Percentiles rank a stretch among this genome's conserved stretches.
Conservation (phyloP, 2,888 invertebrate species). For the Drosophila nigricruria region DNA sequence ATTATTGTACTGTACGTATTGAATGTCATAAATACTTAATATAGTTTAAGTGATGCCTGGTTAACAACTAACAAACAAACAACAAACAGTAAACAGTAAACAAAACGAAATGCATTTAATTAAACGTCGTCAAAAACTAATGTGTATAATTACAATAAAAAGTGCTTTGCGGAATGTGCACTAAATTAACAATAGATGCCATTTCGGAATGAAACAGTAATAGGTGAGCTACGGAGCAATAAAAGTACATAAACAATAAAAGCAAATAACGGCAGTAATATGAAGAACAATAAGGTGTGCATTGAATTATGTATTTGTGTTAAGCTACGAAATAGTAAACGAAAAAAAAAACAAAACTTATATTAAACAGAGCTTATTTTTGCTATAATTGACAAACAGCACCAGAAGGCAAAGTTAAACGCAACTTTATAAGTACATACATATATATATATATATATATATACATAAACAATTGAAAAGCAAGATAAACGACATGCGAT, state of each 20-base stretch:
- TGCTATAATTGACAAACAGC: conserved; percentile 59
- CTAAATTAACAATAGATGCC: conserved; percentile 47
- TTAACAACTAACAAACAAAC: conserved; percentile 3
- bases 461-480: conserved; percentile 11
- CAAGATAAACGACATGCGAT: conserved; percentile 3
- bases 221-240: conserved; percentile 36
- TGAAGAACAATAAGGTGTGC: conserved; percentile 73
- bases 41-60: conserved; percentile 65
- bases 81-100: conserved; percentile 54
- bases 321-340: conserved; percentile 44
- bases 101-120: conserved; percentile 73
- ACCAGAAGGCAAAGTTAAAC: conserved; percentile 26
- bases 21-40: conserved; percentile 24
- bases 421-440: conserved; percentile 34
- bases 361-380: conserved; percentile 71
- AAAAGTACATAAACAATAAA: conserved; percentile 17
- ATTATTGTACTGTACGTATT: conserved; percentile 18
- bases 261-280: conserved; percentile 64
- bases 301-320: conserved; percentile 67
- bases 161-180: conserved; percentile 45
- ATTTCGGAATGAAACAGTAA: conserved; percentile 14
- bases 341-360: conserved; percentile 7
- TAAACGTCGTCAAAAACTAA: conserved; percentile 49
- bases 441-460: not conserved
- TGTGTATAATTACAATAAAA: conserved; percentile 62